Conservation (phyloP, 2,888 invertebrate species). For the Drosophila mulleri region DNA sequence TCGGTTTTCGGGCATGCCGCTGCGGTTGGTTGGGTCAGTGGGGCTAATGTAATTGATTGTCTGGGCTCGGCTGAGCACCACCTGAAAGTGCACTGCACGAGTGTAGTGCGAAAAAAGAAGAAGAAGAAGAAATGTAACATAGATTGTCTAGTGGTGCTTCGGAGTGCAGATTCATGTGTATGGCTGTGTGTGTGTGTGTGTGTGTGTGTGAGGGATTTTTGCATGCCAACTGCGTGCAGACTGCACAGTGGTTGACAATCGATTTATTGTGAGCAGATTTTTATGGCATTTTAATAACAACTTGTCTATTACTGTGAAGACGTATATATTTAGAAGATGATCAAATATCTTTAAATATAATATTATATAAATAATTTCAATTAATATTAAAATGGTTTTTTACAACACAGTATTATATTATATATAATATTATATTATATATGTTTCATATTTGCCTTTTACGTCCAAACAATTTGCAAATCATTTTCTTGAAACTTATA, state of each 20-base stretch:
- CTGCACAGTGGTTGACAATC: constrained; percentile 30
- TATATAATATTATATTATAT: too few relatives aligned
- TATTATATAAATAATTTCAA: too few relatives aligned
- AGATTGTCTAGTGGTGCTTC: constrained; percentile 37
- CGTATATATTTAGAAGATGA: too few relatives aligned
- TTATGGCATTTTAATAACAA: neutral
- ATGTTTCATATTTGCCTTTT: too few relatives aligned
- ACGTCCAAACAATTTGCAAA: too few relatives aligned
- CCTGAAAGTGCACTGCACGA: constrained; percentile 43
- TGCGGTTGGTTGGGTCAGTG: constrained; percentile 51
- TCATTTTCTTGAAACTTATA: too few relatives aligned
- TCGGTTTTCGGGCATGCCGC: constrained; percentile 43
- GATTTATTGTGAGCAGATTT: neutral
- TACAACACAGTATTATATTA: too few relatives aligned
- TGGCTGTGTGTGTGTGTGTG: constrained; percentile 14
- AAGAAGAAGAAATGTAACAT: constrained; percentile 24
- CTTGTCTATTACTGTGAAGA: too few relatives aligned
- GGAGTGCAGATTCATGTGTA: neutral
- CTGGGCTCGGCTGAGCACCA: constrained; percentile 53
- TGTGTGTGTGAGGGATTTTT: constrained; percentile 30
- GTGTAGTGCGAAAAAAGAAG: constrained; percentile 39
- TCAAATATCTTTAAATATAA: too few relatives aligned
- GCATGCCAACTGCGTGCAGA: constrained; percentile 44
- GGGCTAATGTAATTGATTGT: constrained; percentile 74
- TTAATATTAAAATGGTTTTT: too few relatives aligned